These are phyloP conservation scores for Pantherophis guttatus DNA, from an alignment of 2,113 vertebrate species.

Conservation along the genomic window DNA sequence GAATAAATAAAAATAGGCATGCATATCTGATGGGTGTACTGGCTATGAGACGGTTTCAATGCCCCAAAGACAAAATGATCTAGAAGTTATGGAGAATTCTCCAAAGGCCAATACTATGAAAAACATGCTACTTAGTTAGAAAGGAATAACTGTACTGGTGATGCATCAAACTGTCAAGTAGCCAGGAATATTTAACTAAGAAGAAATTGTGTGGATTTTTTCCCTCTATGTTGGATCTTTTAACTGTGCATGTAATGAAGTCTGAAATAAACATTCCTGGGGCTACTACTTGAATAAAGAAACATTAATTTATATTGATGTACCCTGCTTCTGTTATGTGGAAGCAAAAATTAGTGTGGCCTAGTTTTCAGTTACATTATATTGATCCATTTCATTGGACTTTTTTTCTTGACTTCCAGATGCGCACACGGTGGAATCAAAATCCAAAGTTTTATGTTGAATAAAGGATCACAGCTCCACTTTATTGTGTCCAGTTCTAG, in stretches of 20 bases:
- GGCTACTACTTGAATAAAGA: neutral
- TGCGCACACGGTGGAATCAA: neutral
- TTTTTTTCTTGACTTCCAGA: neutral
- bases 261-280: neutral
- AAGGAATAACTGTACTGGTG: neutral
- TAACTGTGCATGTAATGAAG: neutral
- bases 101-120: neutral
- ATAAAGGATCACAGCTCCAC: neutral
- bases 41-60: neutral
- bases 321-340: slow-evolving; percentile 23
- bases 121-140: neutral
- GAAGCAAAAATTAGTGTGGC: slow-evolving; percentile 24
- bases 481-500: neutral
- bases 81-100: neutral
- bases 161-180: neutral
- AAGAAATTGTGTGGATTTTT: neutral
- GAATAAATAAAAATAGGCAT: neutral
- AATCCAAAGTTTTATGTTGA: neutral
- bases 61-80: neutral
- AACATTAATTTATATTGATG: neutral
- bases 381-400: neutral
- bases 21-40: neutral
- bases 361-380: slow-evolving; percentile 27
- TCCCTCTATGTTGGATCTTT: neutral
- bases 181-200: neutral